Conservation (phyloP, 2,113 vertebrate species). For the Callipepla squamata region DNA sequence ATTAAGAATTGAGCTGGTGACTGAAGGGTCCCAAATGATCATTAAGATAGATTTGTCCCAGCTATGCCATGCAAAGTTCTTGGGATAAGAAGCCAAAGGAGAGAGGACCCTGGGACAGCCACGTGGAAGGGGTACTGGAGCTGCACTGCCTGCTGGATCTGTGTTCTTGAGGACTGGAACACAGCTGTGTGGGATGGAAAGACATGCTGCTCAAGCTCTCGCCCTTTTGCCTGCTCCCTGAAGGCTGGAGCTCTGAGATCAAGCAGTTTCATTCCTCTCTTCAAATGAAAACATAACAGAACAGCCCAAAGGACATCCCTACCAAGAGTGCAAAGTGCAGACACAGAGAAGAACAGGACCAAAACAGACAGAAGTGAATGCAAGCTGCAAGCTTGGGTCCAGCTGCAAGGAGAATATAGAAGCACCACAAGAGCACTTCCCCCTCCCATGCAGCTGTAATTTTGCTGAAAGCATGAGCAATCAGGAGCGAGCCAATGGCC, state of each 20-base stretch:
- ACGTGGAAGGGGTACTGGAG: fast-evolving
- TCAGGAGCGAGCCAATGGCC: neutral
- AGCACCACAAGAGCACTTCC: too few relatives aligned
- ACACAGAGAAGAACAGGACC: neutral
- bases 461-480: neutral
- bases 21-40: neutral
- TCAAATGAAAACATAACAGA: fast-evolving
- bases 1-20: too few relatives aligned
- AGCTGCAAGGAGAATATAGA: neutral
- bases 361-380: neutral
- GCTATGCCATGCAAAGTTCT: fast-evolving
- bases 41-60: neutral
- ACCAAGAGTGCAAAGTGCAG: neutral
- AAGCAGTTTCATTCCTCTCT: neutral
- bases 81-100: neutral
- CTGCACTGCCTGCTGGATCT: neutral
- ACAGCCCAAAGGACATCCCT: neutral
- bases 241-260: neutral
- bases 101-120: neutral
- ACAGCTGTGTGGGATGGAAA: neutral
- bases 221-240: neutral
- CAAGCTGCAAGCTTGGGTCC: too few relatives aligned
- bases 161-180: neutral
- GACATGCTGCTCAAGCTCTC: neutral
- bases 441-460: too few relatives aligned